phyloP scores from a whole-genome alignment of 2,888 invertebrate species.

The Chorisops tibialis region DNA sequence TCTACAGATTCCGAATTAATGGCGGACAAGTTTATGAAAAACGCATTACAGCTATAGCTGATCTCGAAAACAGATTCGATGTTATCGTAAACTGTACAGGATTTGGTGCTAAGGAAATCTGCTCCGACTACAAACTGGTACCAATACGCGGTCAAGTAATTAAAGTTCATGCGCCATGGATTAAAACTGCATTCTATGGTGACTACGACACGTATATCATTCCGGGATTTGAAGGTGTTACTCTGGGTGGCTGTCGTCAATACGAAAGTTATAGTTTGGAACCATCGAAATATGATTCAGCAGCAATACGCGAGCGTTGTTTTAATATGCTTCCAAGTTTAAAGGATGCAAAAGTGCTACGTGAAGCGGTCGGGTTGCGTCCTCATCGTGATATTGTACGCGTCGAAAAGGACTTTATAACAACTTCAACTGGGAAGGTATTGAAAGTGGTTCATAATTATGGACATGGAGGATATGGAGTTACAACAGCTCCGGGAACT shows the following conservation, averaged over 20 bases:
- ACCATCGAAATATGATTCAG: conserved; percentile 68
- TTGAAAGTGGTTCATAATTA: conserved; percentile 84
- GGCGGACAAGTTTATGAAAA: conserved; percentile 63
- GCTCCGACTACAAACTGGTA: conserved; percentile 69
- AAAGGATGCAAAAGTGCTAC: conserved; percentile 58
- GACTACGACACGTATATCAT: conserved; percentile 84
- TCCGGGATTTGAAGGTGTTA: conserved; percentile 70
- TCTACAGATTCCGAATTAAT: conserved; percentile 55
- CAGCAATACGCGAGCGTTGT: conserved; percentile 76
- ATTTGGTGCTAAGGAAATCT: conserved; percentile 73
- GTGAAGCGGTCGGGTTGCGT: conserved; percentile 73
- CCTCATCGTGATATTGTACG: conserved; percentile 74
- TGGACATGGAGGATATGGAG: conserved; percentile 93
- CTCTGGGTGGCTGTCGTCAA: conserved; percentile 82
- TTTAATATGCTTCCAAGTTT: conserved; percentile 69
- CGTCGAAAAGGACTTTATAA: conserved; percentile 63
- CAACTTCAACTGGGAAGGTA: conserved; percentile 48
- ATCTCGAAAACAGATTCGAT: conserved; percentile 62
- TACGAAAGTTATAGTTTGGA: conserved; percentile 71
- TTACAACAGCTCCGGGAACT: conserved; percentile 86
- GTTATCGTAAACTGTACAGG: conserved; percentile 83
- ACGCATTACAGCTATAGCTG: conserved; percentile 60
- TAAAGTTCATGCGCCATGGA: conserved; percentile 82
- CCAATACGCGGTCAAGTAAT: conserved; percentile 82
- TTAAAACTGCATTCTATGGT: conserved; percentile 82